Evolutionary conservation across 1,140 invertebrate genomes (phyloP), one percentile per base, ranked within the genome.

Genomic region (Drosophila bocqueti): DNA sequence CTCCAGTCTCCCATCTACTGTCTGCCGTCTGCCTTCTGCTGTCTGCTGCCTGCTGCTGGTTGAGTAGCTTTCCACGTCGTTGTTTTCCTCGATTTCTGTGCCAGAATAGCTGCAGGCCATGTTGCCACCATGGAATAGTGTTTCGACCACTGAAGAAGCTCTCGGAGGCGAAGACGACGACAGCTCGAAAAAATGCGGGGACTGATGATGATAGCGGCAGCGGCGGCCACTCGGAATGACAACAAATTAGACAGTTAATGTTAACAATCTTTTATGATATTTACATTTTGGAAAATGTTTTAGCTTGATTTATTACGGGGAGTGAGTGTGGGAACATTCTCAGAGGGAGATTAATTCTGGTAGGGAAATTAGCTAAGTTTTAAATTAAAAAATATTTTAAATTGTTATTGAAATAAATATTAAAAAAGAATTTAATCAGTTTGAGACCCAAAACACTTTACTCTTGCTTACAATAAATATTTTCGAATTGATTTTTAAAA

Each of bases 211-310:
- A 46, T 57, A 76, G 76, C 61, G 9, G 54, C 64, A 61, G 46
- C 62, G 62, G 34, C 61, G 69, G 50, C 66, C 63, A 67, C 31
- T 63, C 38, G 71, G 81, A 87, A 89, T 89, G 84, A 89, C 84
- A 89, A 89, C 84, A 89, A 89, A 89, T 89, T 89, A 89, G 84
- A 89, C 84, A 89, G 81, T 90, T 90, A 90, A 81, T 89, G 84
- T 79, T 89, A 89, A 89, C 84, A 89, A 76, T 89, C 84, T 89
- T 83, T 90, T 81, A 84, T 90, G 85, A 89, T 89, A 90, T 89
- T 89, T 89, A 89, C 84, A 81, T 89, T 86, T 89, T 69, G 73
- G 76, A 81, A 87, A 83, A 81, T 83, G 69, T 68, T 83, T 83
- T 55, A 62, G 76, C 64, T 68, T 78, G 68, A 85, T 85, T 69